Conservation (phyloP, 2,888 invertebrate species). For the Pemphredon lugubris region DNA sequence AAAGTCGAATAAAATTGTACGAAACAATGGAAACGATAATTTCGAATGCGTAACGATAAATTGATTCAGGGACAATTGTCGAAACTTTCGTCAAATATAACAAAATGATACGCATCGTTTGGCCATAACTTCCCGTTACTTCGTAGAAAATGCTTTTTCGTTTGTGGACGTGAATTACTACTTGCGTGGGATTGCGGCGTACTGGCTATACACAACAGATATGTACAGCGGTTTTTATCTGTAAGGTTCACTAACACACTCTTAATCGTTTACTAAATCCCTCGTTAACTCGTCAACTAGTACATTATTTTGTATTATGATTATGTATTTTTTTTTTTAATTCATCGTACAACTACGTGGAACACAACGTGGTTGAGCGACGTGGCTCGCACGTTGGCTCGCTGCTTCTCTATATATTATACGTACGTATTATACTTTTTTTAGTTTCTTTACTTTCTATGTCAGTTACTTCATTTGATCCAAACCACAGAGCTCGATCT, state of each 20-base stretch:
- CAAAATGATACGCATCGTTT: constrained; percentile 9
- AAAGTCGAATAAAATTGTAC: neutral
- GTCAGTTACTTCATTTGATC: constrained; percentile 67
- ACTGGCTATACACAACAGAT: constrained; percentile 62
- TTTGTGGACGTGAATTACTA: constrained; percentile 51
- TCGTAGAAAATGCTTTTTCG: constrained; percentile 45
- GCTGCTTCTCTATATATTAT: constrained; percentile 56
- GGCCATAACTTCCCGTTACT: constrained; percentile 30
- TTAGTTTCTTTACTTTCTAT: constrained; percentile 75
- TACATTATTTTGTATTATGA: constrained; percentile 68
- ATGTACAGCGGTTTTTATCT: constrained; percentile 59
- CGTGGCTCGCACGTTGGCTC: constrained; percentile 77
- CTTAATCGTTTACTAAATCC: constrained; percentile 55
- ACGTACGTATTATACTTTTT: constrained; percentile 56
- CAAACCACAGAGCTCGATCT: constrained; percentile 68
- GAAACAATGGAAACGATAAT: constrained; percentile 13
- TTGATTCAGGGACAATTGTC: neutral
- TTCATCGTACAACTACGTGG: constrained; percentile 74
- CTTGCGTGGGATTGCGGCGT: constrained; percentile 51
- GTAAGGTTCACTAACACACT: constrained; percentile 52
- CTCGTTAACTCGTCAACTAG: constrained; percentile 53
- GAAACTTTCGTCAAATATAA: neutral
- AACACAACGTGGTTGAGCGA: constrained; percentile 78
- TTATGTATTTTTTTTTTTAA: constrained; percentile 67
- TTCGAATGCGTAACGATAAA: neutral